These are phyloP conservation scores for Chloroclysta siterata DNA, from an alignment of 2,888 invertebrate genomes.

Conservation along the genomic window DNA sequence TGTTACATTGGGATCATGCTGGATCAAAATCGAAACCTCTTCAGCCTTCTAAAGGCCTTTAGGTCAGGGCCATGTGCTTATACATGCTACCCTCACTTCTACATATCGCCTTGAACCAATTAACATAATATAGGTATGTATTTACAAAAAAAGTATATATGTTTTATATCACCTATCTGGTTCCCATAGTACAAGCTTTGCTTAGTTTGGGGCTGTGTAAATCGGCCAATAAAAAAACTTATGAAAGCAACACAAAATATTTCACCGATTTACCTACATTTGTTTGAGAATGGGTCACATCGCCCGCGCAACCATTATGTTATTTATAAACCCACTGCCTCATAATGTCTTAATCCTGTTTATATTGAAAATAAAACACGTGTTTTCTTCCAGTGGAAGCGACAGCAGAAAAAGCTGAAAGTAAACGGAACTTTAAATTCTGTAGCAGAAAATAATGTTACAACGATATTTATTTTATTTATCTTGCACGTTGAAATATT, in stretches of 20 bases:
- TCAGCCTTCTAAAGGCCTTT: background rate
- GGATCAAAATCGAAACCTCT: background rate
- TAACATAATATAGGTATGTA: too few species aligned
- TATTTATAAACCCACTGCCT: constrained; percentile 38
- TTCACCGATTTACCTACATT: constrained; percentile 20
- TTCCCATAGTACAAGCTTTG: too few species aligned
- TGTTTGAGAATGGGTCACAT: constrained; percentile 2
- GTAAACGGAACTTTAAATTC: background rate
- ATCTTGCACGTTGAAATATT: background rate
- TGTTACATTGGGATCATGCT: too few species aligned
- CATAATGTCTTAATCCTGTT: constrained; percentile 41
- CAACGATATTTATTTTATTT: background rate
- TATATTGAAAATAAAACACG: constrained; percentile 40
- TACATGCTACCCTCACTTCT: too few species aligned
- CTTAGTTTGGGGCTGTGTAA: too few species aligned
- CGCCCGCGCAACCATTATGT: constrained; percentile 25
- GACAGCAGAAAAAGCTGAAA: constrained; percentile 24
- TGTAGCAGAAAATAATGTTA: too few species aligned
- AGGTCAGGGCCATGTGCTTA: background rate
- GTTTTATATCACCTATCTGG: too few species aligned
- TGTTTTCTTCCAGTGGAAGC: constrained; percentile 32
- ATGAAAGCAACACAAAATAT: too few species aligned
- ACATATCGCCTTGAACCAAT: too few species aligned
- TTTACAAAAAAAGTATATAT: too few species aligned
- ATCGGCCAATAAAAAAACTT: too few species aligned